Conservation (phyloP, 2,888 invertebrate genomes). For the Drosophila nigritarsus region DNA sequence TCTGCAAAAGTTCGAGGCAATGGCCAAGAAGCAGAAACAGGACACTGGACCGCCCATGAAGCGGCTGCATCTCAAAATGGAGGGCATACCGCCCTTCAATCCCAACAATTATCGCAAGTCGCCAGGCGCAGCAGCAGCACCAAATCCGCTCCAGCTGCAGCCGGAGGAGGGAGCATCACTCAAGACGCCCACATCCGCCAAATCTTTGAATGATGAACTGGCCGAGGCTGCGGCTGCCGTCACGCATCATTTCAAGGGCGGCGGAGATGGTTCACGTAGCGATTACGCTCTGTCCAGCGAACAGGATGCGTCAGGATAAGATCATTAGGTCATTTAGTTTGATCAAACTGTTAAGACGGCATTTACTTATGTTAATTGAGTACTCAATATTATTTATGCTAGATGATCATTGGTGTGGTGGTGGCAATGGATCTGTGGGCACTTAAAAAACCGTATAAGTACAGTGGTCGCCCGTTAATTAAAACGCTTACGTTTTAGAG, state of each 20-base stretch:
- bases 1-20: constrained; percentile 83
- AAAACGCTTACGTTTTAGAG: background rate
- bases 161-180: constrained; percentile 29
- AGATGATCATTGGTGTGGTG: background rate
- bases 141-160: constrained; percentile 27
- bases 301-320: constrained; percentile 42
- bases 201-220: constrained; percentile 74
- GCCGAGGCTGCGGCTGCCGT: constrained; percentile 68
- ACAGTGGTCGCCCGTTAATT: constrained; percentile 15
- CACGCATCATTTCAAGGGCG: constrained; percentile 61
- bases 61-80: constrained; percentile 84
- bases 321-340: constrained; percentile 9
- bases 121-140: constrained; percentile 83
- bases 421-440: constrained; percentile 2
- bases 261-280: constrained; percentile 70
- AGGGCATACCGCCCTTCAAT: constrained; percentile 85
- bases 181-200: constrained; percentile 85
- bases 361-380: constrained; percentile 41
- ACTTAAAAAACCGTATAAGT: background rate
- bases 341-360: constrained; percentile 47
- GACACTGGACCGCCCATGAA: constrained; percentile 84
- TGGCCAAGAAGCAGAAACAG: constrained; percentile 84
- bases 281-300: constrained; percentile 72
- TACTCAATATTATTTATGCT: constrained; percentile 5
- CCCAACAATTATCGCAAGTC: constrained; percentile 86